Base-by-base conservation (phyloP, 2,888 invertebrate species). In the Adelognathus sp. region DNA sequence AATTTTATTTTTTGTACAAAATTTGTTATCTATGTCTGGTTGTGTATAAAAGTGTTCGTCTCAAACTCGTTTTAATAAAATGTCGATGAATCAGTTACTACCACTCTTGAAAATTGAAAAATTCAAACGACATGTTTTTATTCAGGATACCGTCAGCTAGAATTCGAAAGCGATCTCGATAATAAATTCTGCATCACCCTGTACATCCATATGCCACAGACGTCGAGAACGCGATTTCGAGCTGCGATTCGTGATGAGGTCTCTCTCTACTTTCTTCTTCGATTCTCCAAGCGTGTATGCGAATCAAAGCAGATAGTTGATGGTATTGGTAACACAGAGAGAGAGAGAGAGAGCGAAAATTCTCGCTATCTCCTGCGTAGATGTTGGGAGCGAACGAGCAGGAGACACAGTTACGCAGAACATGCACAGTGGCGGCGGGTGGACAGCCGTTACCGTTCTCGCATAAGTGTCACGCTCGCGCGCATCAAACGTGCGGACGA, bases 401-500 rank as follows among this genome's bases (percentile, higher is more conserved):
- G 69, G 27, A 78, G 74, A 64, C 63, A 74, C 70, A 75, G 74
- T 66, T 75, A 79, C 50, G 41, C 33, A 36, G 66, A 63, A 58
- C 56, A 60, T 39, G 52, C 61, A 63, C 58, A n/a, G n/a, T n/a
- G n/a, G n/a, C n/a, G n/a, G n/a, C n/a, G n/a, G 66, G 31, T 18
- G 64, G 58, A 58, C 58, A 64, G 54, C 69, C 79, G 79, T 79
- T 79, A 75, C 79, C 75, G 75, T 79, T 79, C 75, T 75, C 71
- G 66, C 71, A 67, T 66, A 79, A 79, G 79, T 79, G 79, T 79
- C 75, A 79, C 79, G 61, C 72, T 69, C 73, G 78, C 78, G 76
- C 66, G 69, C 61, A 78, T 74, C 75, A 67, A 63, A 24, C 50
- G 75, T 70, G 33, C 70, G 71, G 66, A 71, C 71, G 63, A 61